Evolutionary conservation across 2,888 invertebrate genomes (phyloP), one percentile per base, ranked within the genome.

Genomic region (Uloborus plumipes): DNA sequence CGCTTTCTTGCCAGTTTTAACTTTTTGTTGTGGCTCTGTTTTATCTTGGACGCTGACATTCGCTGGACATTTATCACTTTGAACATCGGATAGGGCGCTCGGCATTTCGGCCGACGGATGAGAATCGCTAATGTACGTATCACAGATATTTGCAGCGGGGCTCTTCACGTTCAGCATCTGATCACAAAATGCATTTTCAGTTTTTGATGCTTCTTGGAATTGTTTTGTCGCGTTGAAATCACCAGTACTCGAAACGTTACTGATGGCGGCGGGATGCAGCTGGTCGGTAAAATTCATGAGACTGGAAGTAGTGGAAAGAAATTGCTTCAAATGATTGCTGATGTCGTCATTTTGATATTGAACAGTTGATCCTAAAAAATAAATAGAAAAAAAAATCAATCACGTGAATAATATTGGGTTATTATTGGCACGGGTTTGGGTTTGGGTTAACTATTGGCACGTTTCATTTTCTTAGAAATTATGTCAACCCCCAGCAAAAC

Each of bases 241-340:
- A 11, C 39, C 39, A 39, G 39, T 39, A 39, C 11, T 39, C 11
- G 39, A 39, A 1, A 39, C 39, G 11, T 39, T 39, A 39, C 11
- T 39, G 1, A 39, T 6, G 9, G 39, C 11, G 9, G 7, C 9
- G 39, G 39, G 39, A 9, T 39, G 39, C 11, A 39, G 9, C 39
- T 39, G 39, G 9, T 39, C 39, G 7, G 39, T 1, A 9, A 39
- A 39, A 39, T 9, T 39, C 39, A 39, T 39, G 39, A 39, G 1
- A 9, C 9, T 39, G 9, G 39, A 39, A 39, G 39, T 39, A 7
- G 39, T 22, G 1, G 77, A 16, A 65, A 58, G 14, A 11, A 71
- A 39, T n/a, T 70, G 62, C 53, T 76, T 76, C 13, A 69, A 67
- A 31, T 69, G 69, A 20, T 65, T 78, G 20, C 31, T 22, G 39